Percentiles rank a stretch among this genome's conserved stretches.
Conservation (phyloP, 2,888 invertebrate genomes). For the Melikaiella ostensackeni region DNA sequence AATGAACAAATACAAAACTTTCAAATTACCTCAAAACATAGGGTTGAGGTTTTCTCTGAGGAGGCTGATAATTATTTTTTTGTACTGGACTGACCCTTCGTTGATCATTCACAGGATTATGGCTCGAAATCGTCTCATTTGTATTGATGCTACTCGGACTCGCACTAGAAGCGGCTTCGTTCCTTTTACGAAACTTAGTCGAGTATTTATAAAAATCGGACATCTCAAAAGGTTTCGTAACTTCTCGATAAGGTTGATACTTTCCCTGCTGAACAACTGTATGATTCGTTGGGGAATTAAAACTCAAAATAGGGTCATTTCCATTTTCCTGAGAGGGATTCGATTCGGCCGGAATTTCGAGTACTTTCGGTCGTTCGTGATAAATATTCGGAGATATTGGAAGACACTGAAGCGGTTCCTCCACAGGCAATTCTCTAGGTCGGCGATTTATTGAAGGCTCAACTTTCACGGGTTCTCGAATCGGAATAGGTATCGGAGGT, state of each 20-base stretch:
- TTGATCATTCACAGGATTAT: slow-evolving; percentile 6
- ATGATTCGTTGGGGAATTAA: slow-evolving; percentile 89
- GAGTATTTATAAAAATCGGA: slow-evolving; percentile 99
- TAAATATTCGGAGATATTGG: slow-evolving; percentile 58
- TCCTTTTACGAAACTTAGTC: slow-evolving; percentile 89
- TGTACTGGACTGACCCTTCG: slow-evolving; percentile 28
- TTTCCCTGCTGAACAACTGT: slow-evolving; percentile 93
- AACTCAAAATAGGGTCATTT: slow-evolving; percentile 60
- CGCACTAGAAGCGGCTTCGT: slow-evolving; percentile 56
- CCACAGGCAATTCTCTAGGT: slow-evolving; percentile 51
- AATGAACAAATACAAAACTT: background rate
- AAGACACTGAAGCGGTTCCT: slow-evolving; percentile 47
- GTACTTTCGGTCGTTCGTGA: slow-evolving; percentile 77
- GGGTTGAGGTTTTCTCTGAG: slow-evolving; percentile 24
- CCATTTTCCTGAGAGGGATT: slow-evolving; percentile 73
- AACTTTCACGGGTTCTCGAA: slow-evolving; percentile 47
- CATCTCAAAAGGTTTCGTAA: slow-evolving; percentile 98
- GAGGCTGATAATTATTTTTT: slow-evolving; percentile 21
- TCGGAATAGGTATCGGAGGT: slow-evolving; percentile 6
- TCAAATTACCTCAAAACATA: slow-evolving; percentile 18
- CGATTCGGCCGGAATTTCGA: slow-evolving; percentile 80
- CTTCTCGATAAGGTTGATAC: slow-evolving; percentile 94
- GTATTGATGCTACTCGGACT: background rate
- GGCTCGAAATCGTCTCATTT: slow-evolving; percentile 1
- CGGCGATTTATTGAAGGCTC: slow-evolving; percentile 47